Conservation (phyloP, 35 echinoderm and acorn worm genomes). For the Ophiothrix spiculata region DNA sequence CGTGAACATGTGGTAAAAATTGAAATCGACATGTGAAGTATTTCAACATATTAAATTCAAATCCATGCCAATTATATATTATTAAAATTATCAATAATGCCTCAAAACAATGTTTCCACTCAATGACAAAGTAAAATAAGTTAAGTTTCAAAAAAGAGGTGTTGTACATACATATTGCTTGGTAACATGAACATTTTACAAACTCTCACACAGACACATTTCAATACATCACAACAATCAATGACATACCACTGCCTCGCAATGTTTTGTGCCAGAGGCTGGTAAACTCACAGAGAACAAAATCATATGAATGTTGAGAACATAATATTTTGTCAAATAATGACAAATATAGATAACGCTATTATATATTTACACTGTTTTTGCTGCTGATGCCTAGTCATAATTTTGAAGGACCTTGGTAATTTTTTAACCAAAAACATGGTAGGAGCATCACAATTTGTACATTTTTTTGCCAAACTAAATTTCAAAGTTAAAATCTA, state of each 20-base stretch:
- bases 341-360: background rate
- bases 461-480: too few species aligned
- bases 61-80: background rate
- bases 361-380: background rate
- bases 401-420: too few species aligned
- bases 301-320: background rate
- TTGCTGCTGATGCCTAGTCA: too few species aligned
- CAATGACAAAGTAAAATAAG: background rate
- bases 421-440: too few species aligned
- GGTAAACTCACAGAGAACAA: background rate
- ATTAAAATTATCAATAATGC: background rate
- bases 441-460: too few species aligned
- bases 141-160: constrained; percentile 6
- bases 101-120: background rate
- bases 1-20: background rate
- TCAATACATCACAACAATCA: background rate
- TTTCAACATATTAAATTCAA: background rate
- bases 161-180: background rate
- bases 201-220: background rate
- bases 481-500: too few species aligned
- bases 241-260: background rate
- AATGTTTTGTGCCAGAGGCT: background rate
- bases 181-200: background rate
- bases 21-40: background rate
- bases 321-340: background rate